Evolutionary conservation across 2,888 invertebrate species (phyloP), one percentile per base, ranked within the genome.

Genomic region (Ormyrus pomaceus): DNA sequence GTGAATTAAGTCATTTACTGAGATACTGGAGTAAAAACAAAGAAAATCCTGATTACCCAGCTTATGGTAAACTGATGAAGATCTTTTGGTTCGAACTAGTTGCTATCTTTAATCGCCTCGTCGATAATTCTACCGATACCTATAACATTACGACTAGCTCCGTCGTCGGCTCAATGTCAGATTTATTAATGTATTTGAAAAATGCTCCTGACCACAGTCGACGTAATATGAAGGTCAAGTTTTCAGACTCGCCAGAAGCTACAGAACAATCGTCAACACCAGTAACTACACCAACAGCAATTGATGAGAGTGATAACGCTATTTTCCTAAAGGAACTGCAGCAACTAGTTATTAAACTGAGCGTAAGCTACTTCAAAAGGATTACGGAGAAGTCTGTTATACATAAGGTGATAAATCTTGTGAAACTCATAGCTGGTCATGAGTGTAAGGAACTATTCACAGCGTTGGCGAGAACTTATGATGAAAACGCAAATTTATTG

Each of bases 1-100:
- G 90, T 74, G 92, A 93, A 83, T 88, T 92, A 1, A 88, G 93
- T 0, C 89, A 91, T 4, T 85, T 94, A 55, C 85, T 93, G 55
- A 92, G 92, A n/a, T 93, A 93, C 85, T 94, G 93, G 93, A 91
- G 91, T 82, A 91, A 92, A 87, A 92, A 92, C 83, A 85, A 90
- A 5, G 82, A 86, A 6, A 86, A 87, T 2, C 74, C 86, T 1
- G 88, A 90, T 58, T 86, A 85, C 61, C 83, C 85, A 66, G 88
- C 88, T 48, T 92, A 92, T 78, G 80, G 83, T 4, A 79, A 85
- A 69, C 88, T 91, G 56, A 83, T 92, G 4, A 82, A 87, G 13
- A 87, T 86, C 70, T 92, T 92, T 82, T 92, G 92, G 91, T 83
- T 75, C 13, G 88, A 90, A 77, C 77, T 92, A 5, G 86, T 87